Evolutionary conservation across 2,797 vertebrate genomes (phyloP).

Genomic region (Gobionotothen gibberifrons): DNA sequence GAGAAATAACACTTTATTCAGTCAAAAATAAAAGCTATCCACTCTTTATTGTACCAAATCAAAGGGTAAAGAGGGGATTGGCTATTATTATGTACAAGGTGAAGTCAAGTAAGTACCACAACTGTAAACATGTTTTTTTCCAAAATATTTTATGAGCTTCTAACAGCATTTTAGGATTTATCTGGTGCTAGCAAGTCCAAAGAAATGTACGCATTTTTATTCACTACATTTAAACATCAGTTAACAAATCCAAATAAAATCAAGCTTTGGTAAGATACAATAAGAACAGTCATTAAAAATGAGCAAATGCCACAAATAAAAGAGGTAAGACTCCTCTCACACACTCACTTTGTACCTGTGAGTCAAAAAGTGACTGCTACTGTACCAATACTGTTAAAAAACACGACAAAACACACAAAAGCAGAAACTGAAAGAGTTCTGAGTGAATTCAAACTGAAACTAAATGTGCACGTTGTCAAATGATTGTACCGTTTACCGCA

Average conservation of each 20-base stretch:
- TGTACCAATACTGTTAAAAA: constrained; percentile 44
- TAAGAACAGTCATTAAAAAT: constrained; percentile 14
- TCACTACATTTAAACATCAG: constrained; percentile 5
- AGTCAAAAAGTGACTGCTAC: constrained; percentile 30
- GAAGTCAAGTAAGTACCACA: constrained; percentile 44
- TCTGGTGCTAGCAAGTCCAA: constrained; percentile 13
- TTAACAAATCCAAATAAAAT: constrained; percentile 1
- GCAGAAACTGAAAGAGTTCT: not conserved
- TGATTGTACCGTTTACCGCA: constrained; percentile 22
- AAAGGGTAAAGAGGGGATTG: not conserved
- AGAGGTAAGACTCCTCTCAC: not conserved
- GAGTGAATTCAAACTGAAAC: constrained; percentile 16
- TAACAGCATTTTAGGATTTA: not conserved
- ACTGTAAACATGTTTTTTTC: constrained; percentile 48
- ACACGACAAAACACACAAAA: constrained; percentile 21
- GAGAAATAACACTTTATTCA: constrained; percentile 5
- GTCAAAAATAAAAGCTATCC: not conserved
- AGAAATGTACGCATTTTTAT: not conserved
- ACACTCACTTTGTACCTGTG: constrained; percentile 39
- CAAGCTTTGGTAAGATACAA: not conserved
- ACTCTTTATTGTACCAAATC: constrained; percentile 25
- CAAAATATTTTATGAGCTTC: not conserved
- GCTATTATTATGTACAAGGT: constrained; percentile 9
- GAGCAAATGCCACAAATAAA: constrained; percentile 12
- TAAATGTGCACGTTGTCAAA: constrained; percentile 14